Evolutionary conservation across 2,797 vertebrate species (phyloP).

Genomic region (Sebastes matsubarae): DNA sequence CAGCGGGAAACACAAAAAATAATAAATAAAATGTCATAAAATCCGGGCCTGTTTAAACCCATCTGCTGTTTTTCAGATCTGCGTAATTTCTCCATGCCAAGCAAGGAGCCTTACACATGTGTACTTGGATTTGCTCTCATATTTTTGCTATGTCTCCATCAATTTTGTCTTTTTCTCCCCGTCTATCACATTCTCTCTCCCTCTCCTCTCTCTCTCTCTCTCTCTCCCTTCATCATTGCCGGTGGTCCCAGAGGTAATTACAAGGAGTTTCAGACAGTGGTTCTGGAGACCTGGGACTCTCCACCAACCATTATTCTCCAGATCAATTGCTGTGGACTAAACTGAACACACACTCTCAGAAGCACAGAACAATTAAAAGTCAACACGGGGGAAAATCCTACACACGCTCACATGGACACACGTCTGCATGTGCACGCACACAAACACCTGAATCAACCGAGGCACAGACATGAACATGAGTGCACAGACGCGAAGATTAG

Average conservation of each 20-base stretch:
- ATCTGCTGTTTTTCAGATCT: neutral
- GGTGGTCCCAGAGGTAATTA: slow-evolving; percentile 72
- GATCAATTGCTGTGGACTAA: slow-evolving; percentile 73
- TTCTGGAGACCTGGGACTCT: slow-evolving; percentile 59
- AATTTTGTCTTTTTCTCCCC: slow-evolving; percentile 1
- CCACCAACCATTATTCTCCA: slow-evolving; percentile 67
- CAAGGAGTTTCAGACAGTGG: slow-evolving; percentile 61
- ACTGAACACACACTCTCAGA: slow-evolving; percentile 70
- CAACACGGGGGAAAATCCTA: slow-evolving; percentile 41
- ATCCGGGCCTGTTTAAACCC: neutral
- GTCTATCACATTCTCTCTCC: neutral
- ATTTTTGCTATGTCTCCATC: slow-evolving; percentile 29
- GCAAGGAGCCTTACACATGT: neutral
- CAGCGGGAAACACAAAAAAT: neutral
- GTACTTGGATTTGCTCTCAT: slow-evolving; percentile 9
- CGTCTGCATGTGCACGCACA: neutral
- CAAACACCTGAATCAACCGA: neutral
- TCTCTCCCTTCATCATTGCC: slow-evolving; percentile 36
- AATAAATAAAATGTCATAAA: neutral
- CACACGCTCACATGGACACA: slow-evolving; percentile 2
- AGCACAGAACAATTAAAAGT: slow-evolving; percentile 76
- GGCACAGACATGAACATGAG: neutral
- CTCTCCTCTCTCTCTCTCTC: neutral
- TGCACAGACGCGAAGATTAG: neutral
- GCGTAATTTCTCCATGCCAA: neutral